Evolutionary conservation across 2,113 vertebrate genomes (phyloP).

Genomic region (Helogale parvula): DNA sequence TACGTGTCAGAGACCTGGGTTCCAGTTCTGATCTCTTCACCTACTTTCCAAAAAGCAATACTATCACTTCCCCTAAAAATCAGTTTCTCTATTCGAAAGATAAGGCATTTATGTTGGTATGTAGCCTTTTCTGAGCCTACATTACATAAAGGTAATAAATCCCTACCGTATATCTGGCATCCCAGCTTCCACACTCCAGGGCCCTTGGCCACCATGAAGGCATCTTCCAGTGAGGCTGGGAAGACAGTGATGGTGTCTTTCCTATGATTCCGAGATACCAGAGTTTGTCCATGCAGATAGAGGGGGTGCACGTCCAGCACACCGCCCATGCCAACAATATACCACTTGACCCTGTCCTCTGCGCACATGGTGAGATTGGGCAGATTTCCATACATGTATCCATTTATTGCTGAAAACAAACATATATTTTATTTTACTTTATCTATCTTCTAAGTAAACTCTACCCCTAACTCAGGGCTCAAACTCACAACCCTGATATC

Average conservation of each 20-base stretch:
- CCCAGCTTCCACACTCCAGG: conserved; percentile 91
- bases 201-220: conserved; percentile 88
- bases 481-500: not conserved
- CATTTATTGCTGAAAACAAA: conserved; percentile 91
- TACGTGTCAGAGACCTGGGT: not conserved
- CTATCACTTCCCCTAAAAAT: not conserved
- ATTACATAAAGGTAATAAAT: not conserved
- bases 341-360: conserved; percentile 91
- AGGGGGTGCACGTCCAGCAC: conserved; percentile 91
- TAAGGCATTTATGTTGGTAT: not conserved
- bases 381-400: conserved; percentile 93
- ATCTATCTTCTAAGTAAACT: not conserved
- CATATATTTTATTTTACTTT: not conserved
- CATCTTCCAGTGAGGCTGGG: conserved; percentile 88
- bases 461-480: not conserved
- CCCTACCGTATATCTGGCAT: conserved; percentile 89
- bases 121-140: not conserved
- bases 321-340: conserved; percentile 92
- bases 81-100: not conserved
- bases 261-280: conserved; percentile 87
- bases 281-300: conserved; percentile 93
- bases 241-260: conserved; percentile 92
- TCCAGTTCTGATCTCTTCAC: not conserved
- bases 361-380: conserved; percentile 92
- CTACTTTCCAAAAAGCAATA: not conserved